phyloP scores from a whole-genome alignment of 2,888 invertebrate species.

The Rhimphoctona megacephalus region DNA sequence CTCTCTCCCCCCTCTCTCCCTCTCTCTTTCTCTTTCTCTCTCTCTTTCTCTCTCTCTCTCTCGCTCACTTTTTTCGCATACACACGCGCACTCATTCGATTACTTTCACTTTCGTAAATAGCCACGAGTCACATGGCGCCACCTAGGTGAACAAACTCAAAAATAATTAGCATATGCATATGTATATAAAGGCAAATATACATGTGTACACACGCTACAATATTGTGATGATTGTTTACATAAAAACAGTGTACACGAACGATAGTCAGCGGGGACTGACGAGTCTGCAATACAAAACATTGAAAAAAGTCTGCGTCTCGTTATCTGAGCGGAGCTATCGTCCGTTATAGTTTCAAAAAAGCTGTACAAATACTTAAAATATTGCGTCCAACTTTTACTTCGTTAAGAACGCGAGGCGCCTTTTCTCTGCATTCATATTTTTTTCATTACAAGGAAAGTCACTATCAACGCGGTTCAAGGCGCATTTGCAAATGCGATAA shows the following conservation, averaged over 20 bases:
- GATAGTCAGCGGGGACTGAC: slow-evolving; percentile 36
- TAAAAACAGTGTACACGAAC: slow-evolving; percentile 22
- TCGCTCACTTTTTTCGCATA: slow-evolving; percentile 15
- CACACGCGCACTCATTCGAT: neutral
- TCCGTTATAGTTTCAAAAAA: slow-evolving; percentile 47
- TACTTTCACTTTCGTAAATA: neutral
- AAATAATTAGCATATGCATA: slow-evolving; percentile 49
- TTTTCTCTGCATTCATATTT: neutral
- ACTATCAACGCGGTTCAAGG: neutral
- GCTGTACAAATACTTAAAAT: slow-evolving; percentile 39
- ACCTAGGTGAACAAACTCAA: slow-evolving; percentile 55
- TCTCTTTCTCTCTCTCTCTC: slow-evolving; percentile 25
- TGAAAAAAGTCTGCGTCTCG: neutral
- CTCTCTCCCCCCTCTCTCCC: neutral
- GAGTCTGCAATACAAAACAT: too few relatives aligned
- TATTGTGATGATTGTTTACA: neutral
- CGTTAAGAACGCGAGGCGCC: neutral
- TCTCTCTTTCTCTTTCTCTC: too few relatives aligned
- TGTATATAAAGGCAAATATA: slow-evolving; percentile 45
- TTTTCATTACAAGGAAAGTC: neutral
- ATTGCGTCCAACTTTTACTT: slow-evolving; percentile 47
- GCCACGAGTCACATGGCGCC: slow-evolving; percentile 44
- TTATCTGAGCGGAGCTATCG: slow-evolving; percentile 53
- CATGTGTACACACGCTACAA: slow-evolving; percentile 12
- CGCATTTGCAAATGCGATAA: neutral